These are phyloP conservation scores for Channallabes apus DNA, from an alignment of 2,797 vertebrate species.

Conservation along the genomic window DNA sequence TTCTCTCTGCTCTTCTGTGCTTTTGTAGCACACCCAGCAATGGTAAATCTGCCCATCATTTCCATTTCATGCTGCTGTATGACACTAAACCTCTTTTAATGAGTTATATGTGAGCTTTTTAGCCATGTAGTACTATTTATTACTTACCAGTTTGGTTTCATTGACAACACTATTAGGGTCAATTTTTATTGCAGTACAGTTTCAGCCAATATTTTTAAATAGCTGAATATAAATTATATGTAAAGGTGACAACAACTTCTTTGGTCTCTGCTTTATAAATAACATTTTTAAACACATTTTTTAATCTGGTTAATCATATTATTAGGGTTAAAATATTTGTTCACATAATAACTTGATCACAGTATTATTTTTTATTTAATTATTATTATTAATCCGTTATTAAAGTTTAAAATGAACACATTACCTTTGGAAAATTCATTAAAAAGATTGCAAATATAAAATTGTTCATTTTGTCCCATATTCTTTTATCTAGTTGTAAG, in stretches of 20 bases:
- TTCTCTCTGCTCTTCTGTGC: slow-evolving; percentile 75
- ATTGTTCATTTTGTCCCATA: not conserved
- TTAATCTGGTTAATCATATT: not conserved
- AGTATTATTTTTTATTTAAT: too few relatives aligned
- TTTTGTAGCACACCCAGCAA: slow-evolving; percentile 75
- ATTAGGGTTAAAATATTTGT: not conserved
- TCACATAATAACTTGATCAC: not conserved
- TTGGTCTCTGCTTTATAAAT: not conserved
- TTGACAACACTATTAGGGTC: not conserved
- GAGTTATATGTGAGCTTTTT: not conserved
- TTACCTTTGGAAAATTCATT: too few relatives aligned
- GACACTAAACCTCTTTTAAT: not conserved
- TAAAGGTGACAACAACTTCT: too few relatives aligned
- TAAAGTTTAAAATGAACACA: not conserved
- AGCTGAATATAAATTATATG: not conserved
- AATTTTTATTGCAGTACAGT: not conserved
- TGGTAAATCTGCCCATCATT: slow-evolving; percentile 63
- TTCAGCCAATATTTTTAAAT: not conserved
- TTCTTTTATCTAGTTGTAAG: not conserved
- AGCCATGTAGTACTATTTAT: not conserved
- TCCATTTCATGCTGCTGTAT: not conserved
- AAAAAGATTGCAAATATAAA: too few relatives aligned
- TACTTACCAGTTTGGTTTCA: not conserved
- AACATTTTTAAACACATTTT: not conserved
- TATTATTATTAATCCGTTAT: not conserved